Evolutionary conservation across 2,113 vertebrate genomes (phyloP).

Genomic region (Antennarius striatus): DNA sequence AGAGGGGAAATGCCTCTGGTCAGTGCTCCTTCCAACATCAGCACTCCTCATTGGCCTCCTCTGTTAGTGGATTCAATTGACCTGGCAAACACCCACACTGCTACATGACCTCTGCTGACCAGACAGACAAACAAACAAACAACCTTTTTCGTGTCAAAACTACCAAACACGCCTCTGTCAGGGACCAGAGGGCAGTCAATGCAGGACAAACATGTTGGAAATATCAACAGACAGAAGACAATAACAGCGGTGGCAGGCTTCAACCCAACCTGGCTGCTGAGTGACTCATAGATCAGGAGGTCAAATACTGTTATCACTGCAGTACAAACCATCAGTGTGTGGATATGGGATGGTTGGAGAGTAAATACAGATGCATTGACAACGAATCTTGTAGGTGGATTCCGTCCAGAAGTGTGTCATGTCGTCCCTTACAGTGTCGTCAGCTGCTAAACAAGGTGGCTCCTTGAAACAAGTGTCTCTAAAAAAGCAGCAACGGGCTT

Average conservation of each 20-base stretch:
- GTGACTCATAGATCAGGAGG: constrained; percentile 19
- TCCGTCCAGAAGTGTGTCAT: constrained; percentile 43
- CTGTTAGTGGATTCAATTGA: constrained; percentile 69
- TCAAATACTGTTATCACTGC: constrained; percentile 25
- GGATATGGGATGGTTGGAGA: constrained; percentile 3
- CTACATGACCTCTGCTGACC: constrained; percentile 69
- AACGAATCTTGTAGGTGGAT: constrained; percentile 27
- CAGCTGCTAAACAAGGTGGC: constrained; percentile 60
- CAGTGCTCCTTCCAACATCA: constrained; percentile 43
- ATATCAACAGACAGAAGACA: constrained; percentile 53
- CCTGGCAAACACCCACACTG: constrained; percentile 68
- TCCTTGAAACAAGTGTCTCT: constrained; percentile 71
- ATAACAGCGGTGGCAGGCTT: constrained; percentile 20
- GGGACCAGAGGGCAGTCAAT: constrained; percentile 43
- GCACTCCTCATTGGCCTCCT: constrained; percentile 38
- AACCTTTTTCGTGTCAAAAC: constrained; percentile 68
- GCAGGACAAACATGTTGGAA: constrained; percentile 47
- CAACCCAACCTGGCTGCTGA: constrained; percentile 17
- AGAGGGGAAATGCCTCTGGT: constrained; percentile 48
- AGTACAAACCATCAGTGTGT: constrained; percentile 2
- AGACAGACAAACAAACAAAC: constrained; percentile 74
- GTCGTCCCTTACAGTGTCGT: constrained; percentile 29
- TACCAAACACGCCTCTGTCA: constrained; percentile 30
- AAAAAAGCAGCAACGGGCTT: constrained; percentile 66
- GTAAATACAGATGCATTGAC: constrained; percentile 53